phyloP scores from a whole-genome alignment of 30 jellyfish, hydroid and myxozoan species.

The Haliclystus octoradiatus region DNA sequence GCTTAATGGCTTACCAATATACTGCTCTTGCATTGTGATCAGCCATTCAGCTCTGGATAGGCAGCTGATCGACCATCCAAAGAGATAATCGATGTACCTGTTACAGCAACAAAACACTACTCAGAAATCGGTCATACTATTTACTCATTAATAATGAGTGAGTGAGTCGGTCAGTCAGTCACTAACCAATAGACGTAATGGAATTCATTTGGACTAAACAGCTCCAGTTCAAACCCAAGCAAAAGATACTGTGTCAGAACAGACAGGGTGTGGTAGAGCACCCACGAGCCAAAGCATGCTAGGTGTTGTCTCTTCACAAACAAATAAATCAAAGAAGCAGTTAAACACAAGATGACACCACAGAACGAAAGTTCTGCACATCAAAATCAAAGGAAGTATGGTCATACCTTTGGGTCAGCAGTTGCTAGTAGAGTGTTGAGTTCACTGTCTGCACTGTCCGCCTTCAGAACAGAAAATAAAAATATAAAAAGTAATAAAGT shows the following conservation, averaged over 20 bases:
- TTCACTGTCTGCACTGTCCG: constrained; percentile 84
- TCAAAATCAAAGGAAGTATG: too few species aligned
- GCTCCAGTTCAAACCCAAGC: constrained; percentile 82
- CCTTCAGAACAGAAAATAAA: constrained; percentile 1
- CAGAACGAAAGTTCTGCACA: too few species aligned
- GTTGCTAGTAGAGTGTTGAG: constrained; percentile 45
- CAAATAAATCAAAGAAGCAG: background rate
- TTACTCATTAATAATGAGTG: too few species aligned
- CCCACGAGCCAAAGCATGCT: constrained; percentile 96
- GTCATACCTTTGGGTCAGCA: constrained; percentile 54
- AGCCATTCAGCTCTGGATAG: constrained; percentile 74
- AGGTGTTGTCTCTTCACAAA: constrained; percentile 62
- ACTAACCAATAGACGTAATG: constrained; percentile 78
- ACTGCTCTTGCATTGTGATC: constrained; percentile 63
- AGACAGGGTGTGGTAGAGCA: constrained; percentile 57
- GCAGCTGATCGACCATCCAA: constrained; percentile 89
- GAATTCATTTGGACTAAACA: constrained; percentile 79
- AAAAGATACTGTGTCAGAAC: constrained; percentile 69
- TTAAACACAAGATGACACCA: too few species aligned
- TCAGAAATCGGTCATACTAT: too few species aligned
- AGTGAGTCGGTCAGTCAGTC: background rate
- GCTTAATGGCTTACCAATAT: constrained; percentile 32
- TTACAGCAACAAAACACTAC: background rate
- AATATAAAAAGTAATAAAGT: too few species aligned
- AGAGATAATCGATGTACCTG: constrained; percentile 62